phyloP scores from a whole-genome alignment of 2,888 invertebrate genomes.

The Orthonychiurus folsomi region DNA sequence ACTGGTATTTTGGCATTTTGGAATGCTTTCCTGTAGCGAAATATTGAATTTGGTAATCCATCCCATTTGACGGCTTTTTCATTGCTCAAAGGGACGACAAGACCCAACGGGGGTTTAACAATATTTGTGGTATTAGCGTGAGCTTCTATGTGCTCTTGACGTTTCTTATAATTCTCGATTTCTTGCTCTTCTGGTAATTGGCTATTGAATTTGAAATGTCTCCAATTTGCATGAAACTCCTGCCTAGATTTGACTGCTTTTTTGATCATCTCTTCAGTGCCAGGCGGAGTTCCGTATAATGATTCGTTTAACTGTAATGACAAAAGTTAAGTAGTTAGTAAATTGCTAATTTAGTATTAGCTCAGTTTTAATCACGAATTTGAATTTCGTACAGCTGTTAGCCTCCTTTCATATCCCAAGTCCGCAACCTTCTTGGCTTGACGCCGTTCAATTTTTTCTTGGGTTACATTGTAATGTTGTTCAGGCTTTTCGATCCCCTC shows the following conservation, averaged over 20 bases:
- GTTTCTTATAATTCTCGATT: background rate
- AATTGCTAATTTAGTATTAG: background rate
- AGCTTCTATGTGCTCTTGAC: background rate
- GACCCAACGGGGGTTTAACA: background rate
- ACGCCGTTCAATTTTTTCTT: conserved; percentile 8
- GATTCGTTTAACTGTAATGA: background rate
- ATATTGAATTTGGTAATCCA: background rate
- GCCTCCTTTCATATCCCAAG: conserved; percentile 9
- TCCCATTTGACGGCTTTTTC: background rate
- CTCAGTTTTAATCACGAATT: background rate
- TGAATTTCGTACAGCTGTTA: background rate
- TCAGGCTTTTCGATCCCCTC: conserved; percentile 51
- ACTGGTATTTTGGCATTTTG: conserved; percentile 26
- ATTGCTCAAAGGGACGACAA: background rate
- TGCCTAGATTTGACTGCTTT: background rate
- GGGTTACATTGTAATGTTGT: conserved; percentile 24
- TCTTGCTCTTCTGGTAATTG: background rate
- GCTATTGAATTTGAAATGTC: background rate
- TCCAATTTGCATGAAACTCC: background rate
- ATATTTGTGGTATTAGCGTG: background rate
- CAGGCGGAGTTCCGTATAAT: background rate
- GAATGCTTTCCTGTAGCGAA: conserved; percentile 24
- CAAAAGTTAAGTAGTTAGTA: too few species aligned
- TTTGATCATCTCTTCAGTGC: too few species aligned
- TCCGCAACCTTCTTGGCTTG: conserved; percentile 13